These are phyloP conservation scores for Toxostoma redivivum DNA, from an alignment of 2,113 vertebrate genomes.

Conservation along the genomic window DNA sequence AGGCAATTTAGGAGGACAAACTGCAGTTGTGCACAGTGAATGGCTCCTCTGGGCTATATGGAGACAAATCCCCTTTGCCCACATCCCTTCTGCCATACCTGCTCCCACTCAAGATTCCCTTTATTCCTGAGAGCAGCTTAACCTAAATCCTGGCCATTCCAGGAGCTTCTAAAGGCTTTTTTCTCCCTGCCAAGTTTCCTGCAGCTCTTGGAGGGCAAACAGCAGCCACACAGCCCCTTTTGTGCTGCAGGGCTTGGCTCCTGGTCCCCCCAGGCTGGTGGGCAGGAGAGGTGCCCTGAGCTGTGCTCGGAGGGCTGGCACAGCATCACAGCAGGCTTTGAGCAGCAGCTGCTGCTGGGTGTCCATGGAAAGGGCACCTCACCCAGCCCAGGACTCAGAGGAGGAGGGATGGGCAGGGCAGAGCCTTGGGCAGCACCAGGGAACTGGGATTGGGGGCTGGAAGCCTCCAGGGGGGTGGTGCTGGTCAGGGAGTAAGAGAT, in stretches of 20 bases:
- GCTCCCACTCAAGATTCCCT: background rate
- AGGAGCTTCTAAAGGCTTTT: background rate
- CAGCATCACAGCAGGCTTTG: background rate
- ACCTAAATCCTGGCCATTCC: background rate
- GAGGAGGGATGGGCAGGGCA: background rate
- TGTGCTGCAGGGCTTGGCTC: background rate
- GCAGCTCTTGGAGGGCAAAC: background rate
- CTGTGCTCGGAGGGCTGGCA: background rate
- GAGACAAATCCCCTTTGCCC: background rate
- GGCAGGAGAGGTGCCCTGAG: background rate
- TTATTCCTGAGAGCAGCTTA: background rate
- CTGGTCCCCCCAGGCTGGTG: background rate
- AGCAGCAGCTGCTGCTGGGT: background rate
- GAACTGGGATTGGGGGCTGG: background rate
- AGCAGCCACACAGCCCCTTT: slow-evolving; percentile 29
- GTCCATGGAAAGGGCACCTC: background rate
- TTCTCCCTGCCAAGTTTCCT: slow-evolving; percentile 23
- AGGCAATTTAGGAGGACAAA: background rate
- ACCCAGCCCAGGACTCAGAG: accelerated
- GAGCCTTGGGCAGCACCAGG: background rate
- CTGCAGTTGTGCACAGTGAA: background rate
- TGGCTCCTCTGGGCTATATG: accelerated
- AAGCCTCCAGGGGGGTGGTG: background rate
- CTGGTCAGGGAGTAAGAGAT: background rate
- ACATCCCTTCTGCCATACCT: background rate